Evolutionary conservation across 2,888 invertebrate species (phyloP), one percentile per base, ranked within the genome.

Genomic region (Eumacrocentrus americanus): DNA sequence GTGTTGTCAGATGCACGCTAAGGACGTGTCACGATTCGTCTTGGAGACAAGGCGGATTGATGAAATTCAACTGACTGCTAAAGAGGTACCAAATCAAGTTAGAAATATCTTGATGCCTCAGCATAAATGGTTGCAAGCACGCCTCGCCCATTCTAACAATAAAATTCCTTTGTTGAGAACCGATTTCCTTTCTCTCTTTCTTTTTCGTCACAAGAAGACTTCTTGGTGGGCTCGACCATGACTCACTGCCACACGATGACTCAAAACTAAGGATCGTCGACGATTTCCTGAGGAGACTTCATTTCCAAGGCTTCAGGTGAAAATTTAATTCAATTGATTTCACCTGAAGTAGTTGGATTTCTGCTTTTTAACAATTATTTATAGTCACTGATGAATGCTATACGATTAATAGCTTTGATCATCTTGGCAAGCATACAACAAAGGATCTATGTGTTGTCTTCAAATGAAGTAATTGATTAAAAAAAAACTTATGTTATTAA

Each of bases 81-180:
- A n/a, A n/a, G n/a, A n/a, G n/a, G n/a, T n/a, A n/a, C n/a, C n/a
- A n/a, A n/a, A n/a, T n/a, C n/a, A n/a, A n/a, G n/a, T n/a, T n/a
- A n/a, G n/a, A n/a, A n/a, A n/a, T n/a, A n/a, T n/a, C n/a, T n/a
- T n/a, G n/a, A 58, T n/a, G 44, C 29, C 42, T 22, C n/a, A 51
- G 34, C 29, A 40, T 25, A 50, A 42, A 50, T 35, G 11, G 11
- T 34, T 46, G 52, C 52, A 47, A 52, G 58, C 62, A 58, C 55
- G 58, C 58, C 51, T 63, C 55, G 52, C 58, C 61, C 52, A 63
- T 58, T 50, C 47, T 59, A 18, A 67, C 69, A 68, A 70, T 70
- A 69, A 71, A 75, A 75, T 78, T 77, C 76, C 76, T 74, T 76
- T 75, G 76, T 76, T 71, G 74, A 73, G 55, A 76, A 77, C 69